Base-by-base conservation (phyloP, 2,113 vertebrate genomes). In the Pseudorhombus dupliciocellatus region DNA sequence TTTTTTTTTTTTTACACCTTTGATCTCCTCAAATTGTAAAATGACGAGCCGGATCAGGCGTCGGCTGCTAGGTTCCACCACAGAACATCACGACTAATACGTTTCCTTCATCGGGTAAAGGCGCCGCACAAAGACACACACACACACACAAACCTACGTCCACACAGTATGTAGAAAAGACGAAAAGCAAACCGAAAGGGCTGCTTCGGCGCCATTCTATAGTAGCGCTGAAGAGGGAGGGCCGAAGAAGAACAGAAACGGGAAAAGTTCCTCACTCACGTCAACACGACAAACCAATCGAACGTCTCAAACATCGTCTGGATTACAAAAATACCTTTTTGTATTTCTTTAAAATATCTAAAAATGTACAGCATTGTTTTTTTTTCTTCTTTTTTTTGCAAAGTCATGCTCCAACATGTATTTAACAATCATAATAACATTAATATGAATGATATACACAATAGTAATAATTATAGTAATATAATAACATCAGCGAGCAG, bases 271-370 rank as follows among this genome's bases (percentile, higher is more conserved):
- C 73, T 85, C 75, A 83, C 82, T 58, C 73, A 79, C 75, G 75
- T 61, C 46, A 80, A 53, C 86, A 83, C 76, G 77, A 89, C 80
- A 82, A 84, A 84, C 65, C 80, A 80, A 87, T 81, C 83, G 80
- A 89, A 91, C 84, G 80, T 84, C 86, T 86, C 87, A 90, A 90
- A 92, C 85, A 81, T 88, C 28, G 84, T 82, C 87, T 90, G 84
- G 84, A 92, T 93, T 94, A 94, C 83, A 94, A 94, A 94, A 94
- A 94, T 94, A 94, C 90, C 74, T 89, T 89, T 92, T 89, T 86
- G 90, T 91, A 90, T 88, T 87, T 90, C 88, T 88, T 91, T 88
- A 93, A 92, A 92, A 93, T 92, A 92, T 92, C 90, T 92, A 92
- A 92, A 93, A 93, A 92, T 92, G 80, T 94, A 93, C 91, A 93